Evolutionary conservation across 2,113 vertebrate species (phyloP).

Genomic region (Barbus barbus): DNA sequence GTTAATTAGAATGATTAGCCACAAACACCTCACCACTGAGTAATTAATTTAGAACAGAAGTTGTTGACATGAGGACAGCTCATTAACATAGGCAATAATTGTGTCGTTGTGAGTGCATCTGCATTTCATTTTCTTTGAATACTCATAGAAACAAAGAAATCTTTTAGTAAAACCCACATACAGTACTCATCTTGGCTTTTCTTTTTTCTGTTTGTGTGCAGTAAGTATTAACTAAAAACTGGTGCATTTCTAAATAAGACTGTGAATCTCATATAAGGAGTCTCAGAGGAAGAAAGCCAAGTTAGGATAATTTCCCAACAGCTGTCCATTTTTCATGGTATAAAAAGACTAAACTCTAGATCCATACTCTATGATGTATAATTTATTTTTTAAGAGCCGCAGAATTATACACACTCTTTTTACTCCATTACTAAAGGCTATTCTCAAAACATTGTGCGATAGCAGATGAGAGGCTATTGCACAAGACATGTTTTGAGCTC

Average conservation of each 20-base stretch:
- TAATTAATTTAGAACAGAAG: constrained; percentile 53
- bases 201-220: constrained; percentile 1
- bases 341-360: constrained; percentile 5
- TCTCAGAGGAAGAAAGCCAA: constrained; percentile 9
- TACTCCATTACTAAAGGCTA: neutral
- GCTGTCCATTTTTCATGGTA: constrained; percentile 11
- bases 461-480: constrained; percentile 22
- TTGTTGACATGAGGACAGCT: constrained; percentile 48
- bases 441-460: neutral
- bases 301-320: constrained; percentile 15
- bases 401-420: constrained; percentile 4
- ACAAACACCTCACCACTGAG: constrained; percentile 40
- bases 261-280: constrained; percentile 1
- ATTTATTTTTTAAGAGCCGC: constrained; percentile 2
- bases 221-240: too few relatives aligned
- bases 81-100: constrained; percentile 49
- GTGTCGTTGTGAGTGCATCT: constrained; percentile 15
- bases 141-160: constrained; percentile 38
- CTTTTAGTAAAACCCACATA: constrained; percentile 15
- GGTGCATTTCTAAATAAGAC: constrained; percentile 33
- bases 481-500: constrained; percentile 3
- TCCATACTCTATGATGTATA: constrained; percentile 2
- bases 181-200: neutral
- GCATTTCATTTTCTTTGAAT: constrained; percentile 21
- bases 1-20: constrained; percentile 53